These are phyloP conservation scores for Vireo griseus DNA, from an alignment of 2,797 vertebrate species.

Conservation along the genomic window DNA sequence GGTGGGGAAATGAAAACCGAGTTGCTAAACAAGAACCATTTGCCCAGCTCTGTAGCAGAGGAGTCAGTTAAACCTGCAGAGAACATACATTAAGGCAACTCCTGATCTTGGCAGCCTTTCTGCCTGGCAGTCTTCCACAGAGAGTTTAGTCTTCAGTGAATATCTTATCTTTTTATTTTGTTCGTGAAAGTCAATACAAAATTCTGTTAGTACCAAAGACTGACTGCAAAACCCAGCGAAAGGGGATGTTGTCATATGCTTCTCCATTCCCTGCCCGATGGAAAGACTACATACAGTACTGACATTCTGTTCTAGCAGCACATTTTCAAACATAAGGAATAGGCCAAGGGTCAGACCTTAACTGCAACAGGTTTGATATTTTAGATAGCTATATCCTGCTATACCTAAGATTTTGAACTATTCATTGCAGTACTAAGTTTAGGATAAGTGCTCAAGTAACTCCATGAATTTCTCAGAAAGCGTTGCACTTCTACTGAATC, in stretches of 20 bases:
- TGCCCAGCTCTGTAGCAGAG: neutral
- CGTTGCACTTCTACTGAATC: neutral
- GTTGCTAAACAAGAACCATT: neutral
- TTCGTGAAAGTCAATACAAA: neutral
- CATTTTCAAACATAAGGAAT: neutral
- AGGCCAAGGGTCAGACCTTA: neutral
- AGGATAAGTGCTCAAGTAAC: neutral
- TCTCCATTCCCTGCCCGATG: neutral
- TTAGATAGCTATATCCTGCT: neutral
- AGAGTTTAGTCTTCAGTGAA: neutral
- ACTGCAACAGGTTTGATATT: neutral
- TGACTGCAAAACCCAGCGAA: neutral
- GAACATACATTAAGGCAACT: rapidly evolving
- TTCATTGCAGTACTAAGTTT: neutral
- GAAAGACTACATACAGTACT: neutral
- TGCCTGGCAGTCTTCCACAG: neutral
- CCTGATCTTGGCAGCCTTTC: neutral
- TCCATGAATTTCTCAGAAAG: neutral
- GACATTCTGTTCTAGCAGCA: neutral
- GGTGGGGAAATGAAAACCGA: neutral
- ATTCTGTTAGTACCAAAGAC: neutral
- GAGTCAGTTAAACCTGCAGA: neutral
- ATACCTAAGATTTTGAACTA: neutral
- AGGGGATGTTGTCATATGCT: neutral
- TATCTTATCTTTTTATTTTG: neutral